Evolutionary conservation across 2,797 vertebrate genomes (phyloP).

Genomic region (Oreonectes daqikongensis): DNA sequence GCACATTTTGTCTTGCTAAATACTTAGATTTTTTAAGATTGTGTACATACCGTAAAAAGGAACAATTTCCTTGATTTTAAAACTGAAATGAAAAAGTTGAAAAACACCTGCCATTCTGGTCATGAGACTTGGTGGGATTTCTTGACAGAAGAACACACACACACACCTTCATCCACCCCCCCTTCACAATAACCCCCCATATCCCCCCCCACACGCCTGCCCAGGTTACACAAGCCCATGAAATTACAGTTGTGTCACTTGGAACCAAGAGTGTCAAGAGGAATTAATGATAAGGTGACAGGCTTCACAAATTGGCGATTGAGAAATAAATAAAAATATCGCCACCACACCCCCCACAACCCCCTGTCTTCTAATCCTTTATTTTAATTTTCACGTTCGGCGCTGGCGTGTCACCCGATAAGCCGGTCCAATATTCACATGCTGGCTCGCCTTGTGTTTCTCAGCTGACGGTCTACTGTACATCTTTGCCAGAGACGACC

Average conservation of each 20-base stretch:
- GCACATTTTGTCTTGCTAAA: no score
- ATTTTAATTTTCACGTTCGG: constrained; percentile 70
- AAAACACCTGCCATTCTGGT: constrained; percentile 15
- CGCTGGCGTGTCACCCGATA: constrained; percentile 71
- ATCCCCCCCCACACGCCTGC: constrained; percentile 43
- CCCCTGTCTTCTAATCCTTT: constrained; percentile 58
- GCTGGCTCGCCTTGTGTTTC: constrained; percentile 61
- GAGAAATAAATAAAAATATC: constrained; percentile 63
- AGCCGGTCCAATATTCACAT: constrained; percentile 72
- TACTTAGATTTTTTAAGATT: no score
- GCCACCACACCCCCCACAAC: constrained; percentile 24
- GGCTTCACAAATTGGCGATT: constrained; percentile 68
- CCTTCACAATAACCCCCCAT: background rate
- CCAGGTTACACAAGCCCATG: constrained; percentile 63
- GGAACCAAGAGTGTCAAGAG: constrained; percentile 67
- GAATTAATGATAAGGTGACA: constrained; percentile 69
- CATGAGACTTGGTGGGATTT: constrained; percentile 24
- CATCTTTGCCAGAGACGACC: constrained; percentile 50
- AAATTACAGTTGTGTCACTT: constrained; percentile 73
- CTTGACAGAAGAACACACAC: constrained; percentile 34
- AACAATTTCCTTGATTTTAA: constrained; percentile 13
- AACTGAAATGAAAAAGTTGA: constrained; percentile 30
- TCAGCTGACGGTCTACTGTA: constrained; percentile 57
- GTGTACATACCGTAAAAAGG: background rate
- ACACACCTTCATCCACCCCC: constrained; percentile 26